phyloP scores from a whole-genome alignment of 53 echinoderm and acorn worm species.

The Henricia sp. region DNA sequence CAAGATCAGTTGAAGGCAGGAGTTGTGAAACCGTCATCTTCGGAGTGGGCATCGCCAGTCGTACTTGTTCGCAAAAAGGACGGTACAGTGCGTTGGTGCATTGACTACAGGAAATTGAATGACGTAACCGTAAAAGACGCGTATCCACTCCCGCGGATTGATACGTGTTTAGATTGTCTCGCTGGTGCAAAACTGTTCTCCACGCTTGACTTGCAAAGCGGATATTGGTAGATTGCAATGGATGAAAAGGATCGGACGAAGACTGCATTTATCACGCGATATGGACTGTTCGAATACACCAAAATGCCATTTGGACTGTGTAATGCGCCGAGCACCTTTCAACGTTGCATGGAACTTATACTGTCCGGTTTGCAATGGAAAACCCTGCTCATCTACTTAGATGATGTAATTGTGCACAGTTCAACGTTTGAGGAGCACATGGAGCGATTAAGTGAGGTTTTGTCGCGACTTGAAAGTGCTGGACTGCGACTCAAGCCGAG shows the following conservation, averaged over 20 bases:
- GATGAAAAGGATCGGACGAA: constrained; percentile 25
- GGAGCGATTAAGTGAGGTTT: constrained; percentile 6
- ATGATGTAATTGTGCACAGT: constrained; percentile 43
- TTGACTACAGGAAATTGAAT: constrained; percentile 74
- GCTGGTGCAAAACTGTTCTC: constrained; percentile 2
- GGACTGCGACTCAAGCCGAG: constrained; percentile 40
- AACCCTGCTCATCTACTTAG: constrained; percentile 55
- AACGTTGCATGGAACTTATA: constrained; percentile 53
- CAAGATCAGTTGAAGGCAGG: constrained; percentile 65
- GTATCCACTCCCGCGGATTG: constrained; percentile 46
- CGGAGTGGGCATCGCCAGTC: constrained; percentile 65
- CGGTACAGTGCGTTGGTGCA: constrained; percentile 54
- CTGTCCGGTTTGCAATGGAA: constrained; percentile 59
- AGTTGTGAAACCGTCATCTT: constrained; percentile 58
- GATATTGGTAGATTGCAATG: constrained; percentile 34
- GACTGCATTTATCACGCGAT: constrained; percentile 43
- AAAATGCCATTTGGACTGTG: constrained; percentile 66
- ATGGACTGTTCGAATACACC: constrained; percentile 49
- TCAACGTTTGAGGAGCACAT: constrained; percentile 41
- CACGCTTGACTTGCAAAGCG: constrained; percentile 13
- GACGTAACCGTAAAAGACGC: constrained; percentile 61
- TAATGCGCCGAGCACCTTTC: constrained; percentile 61
- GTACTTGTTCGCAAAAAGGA: constrained; percentile 67
- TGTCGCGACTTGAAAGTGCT: constrained; percentile 23
- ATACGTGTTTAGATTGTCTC: constrained; percentile 32